Evolutionary conservation across 64 coral and sea anemone species (phyloP), one percentile per base, ranked within the genome.

Genomic region (Pocillopora verrucosa): DNA sequence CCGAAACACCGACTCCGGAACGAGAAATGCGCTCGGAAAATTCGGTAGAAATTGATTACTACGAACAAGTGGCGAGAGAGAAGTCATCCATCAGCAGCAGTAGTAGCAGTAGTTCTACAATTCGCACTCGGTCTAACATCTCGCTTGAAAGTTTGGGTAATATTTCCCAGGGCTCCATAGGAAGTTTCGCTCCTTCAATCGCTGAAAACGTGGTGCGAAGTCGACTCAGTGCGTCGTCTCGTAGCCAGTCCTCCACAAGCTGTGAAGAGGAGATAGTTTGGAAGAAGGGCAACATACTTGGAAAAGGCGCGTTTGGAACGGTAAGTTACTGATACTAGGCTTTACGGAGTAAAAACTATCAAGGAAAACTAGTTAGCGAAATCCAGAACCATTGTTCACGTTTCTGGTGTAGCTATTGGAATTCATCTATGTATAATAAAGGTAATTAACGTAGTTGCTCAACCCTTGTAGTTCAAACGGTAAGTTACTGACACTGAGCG

Each of bases 301-400:
- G 97, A 63, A 99, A 80, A 60, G 97, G 97, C 36, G 97, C 93
- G 0, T 99, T 99, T 93, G 97, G 97, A 91, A 99, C 87, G 84
- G 97, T 99, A 65, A 93, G 81, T 72, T 34, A 16, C 34, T 73
- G 0, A 22, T 73, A 73, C 41, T 51, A 51, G 41, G 41, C 60
- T n/a, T n/a, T 11, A 70, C 20, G 9, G n/a, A 30, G 22, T 24
- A 70, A 24, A 24, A 9, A 9, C 9, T 20, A 24, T n/a, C 11
- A 70, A 11, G 4, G 25, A 70, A 24, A 70, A 25, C 16, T 20
- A 16, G 16, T 19, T 67, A 67, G 64, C 19, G 17, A 51, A 51
- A 51, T 3, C 41, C 41, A 51, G 41, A 51, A 51, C 41, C 41
- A 51, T 51, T 51, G 41, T 51, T 51, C 41, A 51, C 1, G 30